Conservation (phyloP, 2,113 vertebrate genomes). For the Otocyon megalotis region DNA sequence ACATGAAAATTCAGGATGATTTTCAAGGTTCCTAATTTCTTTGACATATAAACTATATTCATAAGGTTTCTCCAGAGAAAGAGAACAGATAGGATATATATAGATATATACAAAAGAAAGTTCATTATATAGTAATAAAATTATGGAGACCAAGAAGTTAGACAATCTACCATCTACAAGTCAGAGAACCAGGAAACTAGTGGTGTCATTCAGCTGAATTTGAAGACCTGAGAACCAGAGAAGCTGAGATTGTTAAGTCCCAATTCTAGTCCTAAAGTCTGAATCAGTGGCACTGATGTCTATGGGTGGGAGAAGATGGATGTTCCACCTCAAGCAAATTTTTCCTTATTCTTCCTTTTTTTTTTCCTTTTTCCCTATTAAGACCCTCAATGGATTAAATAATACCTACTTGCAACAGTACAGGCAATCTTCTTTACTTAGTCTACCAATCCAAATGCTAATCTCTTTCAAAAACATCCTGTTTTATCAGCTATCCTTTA, state of each 20-base stretch:
- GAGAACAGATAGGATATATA: background rate
- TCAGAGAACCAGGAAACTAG: background rate
- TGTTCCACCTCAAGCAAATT: background rate
- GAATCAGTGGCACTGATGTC: background rate
- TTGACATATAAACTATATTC: background rate
- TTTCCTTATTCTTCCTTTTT: background rate
- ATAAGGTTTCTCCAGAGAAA: background rate
- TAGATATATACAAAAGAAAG: background rate
- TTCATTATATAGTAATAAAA: background rate
- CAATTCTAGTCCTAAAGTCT: background rate
- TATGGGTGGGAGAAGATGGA: background rate
- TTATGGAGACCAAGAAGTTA: background rate
- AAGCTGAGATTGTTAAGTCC: background rate
- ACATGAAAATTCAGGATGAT: background rate
- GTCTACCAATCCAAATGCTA: background rate
- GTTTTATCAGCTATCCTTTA: background rate
- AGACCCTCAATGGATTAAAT: background rate
- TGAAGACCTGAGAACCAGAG: background rate
- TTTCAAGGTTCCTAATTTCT: background rate
- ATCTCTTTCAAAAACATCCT: conserved; percentile 20
- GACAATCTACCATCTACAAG: background rate
- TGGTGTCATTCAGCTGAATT: background rate
- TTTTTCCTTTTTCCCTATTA: background rate
- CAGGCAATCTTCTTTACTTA: background rate
- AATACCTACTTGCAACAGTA: background rate